These are phyloP conservation scores for Hippasteria phrygiana DNA, from an alignment of 53 echinoderm and acorn worm genomes.

Conservation along the genomic window DNA sequence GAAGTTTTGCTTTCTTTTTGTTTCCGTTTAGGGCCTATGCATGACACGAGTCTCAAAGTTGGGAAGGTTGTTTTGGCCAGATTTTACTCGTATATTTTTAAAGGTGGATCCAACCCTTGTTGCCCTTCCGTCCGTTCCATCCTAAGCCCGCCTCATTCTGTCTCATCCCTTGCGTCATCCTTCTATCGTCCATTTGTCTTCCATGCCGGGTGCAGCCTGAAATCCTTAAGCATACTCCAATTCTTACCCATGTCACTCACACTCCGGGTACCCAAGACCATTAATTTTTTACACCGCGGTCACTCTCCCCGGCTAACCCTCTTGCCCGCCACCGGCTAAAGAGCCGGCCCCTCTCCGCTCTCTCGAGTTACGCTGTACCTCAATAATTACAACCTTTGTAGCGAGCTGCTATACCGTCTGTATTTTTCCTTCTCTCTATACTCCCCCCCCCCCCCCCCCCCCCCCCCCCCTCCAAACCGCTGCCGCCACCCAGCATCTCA, in stretches of 20 bases:
- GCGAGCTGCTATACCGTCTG: slow-evolving; percentile 13
- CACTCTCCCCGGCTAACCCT: not conserved
- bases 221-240: not conserved
- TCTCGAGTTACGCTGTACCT: slow-evolving; percentile 31
- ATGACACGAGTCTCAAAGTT: too few relatives aligned
- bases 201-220: not conserved
- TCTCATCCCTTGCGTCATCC: not conserved
- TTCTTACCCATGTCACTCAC: not conserved
- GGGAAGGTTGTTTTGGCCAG: too few relatives aligned
- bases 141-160: not conserved
- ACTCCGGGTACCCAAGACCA: too few relatives aligned
- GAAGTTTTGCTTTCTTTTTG: too few relatives aligned
- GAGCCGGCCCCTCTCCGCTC: not conserved
- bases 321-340: slow-evolving; percentile 34
- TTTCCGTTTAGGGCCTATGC: too few relatives aligned
- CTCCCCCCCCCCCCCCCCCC: not conserved
- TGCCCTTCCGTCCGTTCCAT: not conserved
- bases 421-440: not conserved
- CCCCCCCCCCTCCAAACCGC: not conserved
- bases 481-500: not conserved
- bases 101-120: too few relatives aligned
- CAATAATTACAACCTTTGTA: slow-evolving; percentile 41
- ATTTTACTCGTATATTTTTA: too few relatives aligned
- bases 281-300: not conserved
- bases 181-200: not conserved